These are phyloP conservation scores for Sesamia nonagrioides DNA, from an alignment of 1,140 invertebrate species.

Conservation along the genomic window DNA sequence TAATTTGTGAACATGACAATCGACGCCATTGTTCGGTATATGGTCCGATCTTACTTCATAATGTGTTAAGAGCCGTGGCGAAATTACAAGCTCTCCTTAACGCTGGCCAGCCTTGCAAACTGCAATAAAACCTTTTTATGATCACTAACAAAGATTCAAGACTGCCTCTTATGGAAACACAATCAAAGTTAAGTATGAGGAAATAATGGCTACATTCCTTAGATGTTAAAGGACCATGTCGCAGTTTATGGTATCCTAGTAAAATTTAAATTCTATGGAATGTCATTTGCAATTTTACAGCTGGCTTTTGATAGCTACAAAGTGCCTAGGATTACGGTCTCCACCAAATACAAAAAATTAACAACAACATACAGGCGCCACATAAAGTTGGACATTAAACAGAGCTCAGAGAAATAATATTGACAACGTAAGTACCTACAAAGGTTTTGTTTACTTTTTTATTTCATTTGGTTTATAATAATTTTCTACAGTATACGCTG, in stretches of 20 bases:
- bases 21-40: too few relatives aligned
- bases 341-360: too few relatives aligned
- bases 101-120: not conserved
- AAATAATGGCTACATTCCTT: not conserved
- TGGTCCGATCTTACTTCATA: too few relatives aligned
- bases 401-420: too few relatives aligned
- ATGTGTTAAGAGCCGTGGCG: not conserved
- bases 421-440: too few relatives aligned
- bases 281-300: not conserved
- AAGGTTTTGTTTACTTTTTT: too few relatives aligned
- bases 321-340: too few relatives aligned
- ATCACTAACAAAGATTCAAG: not conserved
- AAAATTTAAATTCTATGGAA: not conserved
- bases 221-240: not conserved
- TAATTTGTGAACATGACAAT: too few relatives aligned
- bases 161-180: not conserved
- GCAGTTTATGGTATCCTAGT: not conserved
- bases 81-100: not conserved
- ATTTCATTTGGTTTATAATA: too few relatives aligned
- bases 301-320: not conserved
- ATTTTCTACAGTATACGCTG: too few relatives aligned
- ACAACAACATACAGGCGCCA: too few relatives aligned
- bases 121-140: not conserved
- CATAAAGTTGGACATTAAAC: too few relatives aligned
- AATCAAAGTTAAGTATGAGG: not conserved